Evolutionary conservation across 2,113 vertebrate species (phyloP), one percentile per base, ranked within the genome.

Genomic region (Calyptommatus sinebrachiatus): DNA sequence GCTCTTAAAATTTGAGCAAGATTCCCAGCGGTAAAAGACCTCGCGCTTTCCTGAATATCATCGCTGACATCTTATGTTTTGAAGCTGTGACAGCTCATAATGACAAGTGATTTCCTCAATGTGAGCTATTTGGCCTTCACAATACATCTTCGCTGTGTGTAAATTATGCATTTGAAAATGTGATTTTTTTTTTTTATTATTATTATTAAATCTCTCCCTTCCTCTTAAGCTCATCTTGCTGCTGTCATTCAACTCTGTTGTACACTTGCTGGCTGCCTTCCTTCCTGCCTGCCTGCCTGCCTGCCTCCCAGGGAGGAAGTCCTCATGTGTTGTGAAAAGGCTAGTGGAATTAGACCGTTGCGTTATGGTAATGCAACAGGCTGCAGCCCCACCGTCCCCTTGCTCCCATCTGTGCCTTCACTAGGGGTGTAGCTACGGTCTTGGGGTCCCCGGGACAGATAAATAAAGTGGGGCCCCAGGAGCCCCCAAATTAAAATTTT

Each of bases 51-150:
- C 77, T 77, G 79, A 50, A 63, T 75, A 35, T 41, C 48, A 22
- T 18, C 21, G 28, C 73, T 74, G 50, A 57, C 14, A 24, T 22
- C 50, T 60, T 29, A 29, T 45, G 48, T 88, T 78, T 88, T 63
- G 77, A 69, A 71, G 41, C 31, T 9, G 5, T 22, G 66, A 45
- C 22, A 26, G 31, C 31, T n/a, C 14, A 83, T 85, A 73, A 61
- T 69, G 24, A 18, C 63, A 79, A 90, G 81, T 87, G 88, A 87
- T 85, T 88, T 86, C 61, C 80, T 76, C 22, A 73, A 77, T 50
- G 68, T 77, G 70, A 89, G 88, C 78, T 80, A 90, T 83, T 87
- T 79, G 84, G 84, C 82, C 84, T 84, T 90, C 87, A 81, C 79
- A 85, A 88, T 85, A 48, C 0, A 68, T 90, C 84, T 85, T 88